Conservation (phyloP, 2,797 vertebrate species). For the Novumbra hubbsi region DNA sequence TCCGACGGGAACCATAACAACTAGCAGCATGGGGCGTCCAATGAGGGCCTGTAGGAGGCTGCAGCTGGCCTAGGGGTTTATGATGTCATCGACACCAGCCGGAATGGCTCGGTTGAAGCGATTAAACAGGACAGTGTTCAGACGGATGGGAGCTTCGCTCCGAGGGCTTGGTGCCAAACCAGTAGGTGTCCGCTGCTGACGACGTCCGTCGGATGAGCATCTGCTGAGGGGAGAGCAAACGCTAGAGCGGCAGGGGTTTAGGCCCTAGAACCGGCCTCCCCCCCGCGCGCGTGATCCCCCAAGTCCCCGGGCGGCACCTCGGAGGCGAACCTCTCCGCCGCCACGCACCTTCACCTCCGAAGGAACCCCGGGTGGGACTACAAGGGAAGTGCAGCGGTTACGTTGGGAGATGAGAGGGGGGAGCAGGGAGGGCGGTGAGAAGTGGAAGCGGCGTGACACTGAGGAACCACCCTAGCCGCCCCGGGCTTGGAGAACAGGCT, state of each 20-base stretch:
- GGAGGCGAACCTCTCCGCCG: conserved; percentile 34
- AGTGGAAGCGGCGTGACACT: conserved; percentile 62
- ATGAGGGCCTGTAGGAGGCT: conserved; percentile 32
- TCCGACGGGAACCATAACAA: neutral
- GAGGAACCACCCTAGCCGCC: conserved; percentile 73
- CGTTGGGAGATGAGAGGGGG: conserved; percentile 54
- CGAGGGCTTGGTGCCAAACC: conserved; percentile 46
- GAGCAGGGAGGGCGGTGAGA: conserved; percentile 20
- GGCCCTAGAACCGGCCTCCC: neutral
- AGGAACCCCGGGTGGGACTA: conserved; percentile 28
- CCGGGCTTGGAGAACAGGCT: conserved; percentile 79
- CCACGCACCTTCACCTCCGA: conserved; percentile 20
- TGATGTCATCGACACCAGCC: conserved; percentile 61
- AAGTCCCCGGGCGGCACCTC: neutral
- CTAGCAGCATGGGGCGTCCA: conserved; percentile 37
- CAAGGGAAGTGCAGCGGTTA: conserved; percentile 51
- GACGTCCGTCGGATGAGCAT: neutral
- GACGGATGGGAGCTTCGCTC: conserved; percentile 57
- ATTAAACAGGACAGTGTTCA: conserved; percentile 31
- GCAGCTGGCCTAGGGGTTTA: conserved; percentile 60
- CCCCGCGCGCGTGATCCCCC: neutral
- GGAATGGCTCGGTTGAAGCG: conserved; percentile 38
- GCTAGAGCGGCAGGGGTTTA: neutral
- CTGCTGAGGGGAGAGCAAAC: neutral
- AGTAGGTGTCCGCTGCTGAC: conserved; percentile 40